Evolutionary conservation across 2,113 vertebrate species (phyloP).

Genomic region (Sander lucioperca): DNA sequence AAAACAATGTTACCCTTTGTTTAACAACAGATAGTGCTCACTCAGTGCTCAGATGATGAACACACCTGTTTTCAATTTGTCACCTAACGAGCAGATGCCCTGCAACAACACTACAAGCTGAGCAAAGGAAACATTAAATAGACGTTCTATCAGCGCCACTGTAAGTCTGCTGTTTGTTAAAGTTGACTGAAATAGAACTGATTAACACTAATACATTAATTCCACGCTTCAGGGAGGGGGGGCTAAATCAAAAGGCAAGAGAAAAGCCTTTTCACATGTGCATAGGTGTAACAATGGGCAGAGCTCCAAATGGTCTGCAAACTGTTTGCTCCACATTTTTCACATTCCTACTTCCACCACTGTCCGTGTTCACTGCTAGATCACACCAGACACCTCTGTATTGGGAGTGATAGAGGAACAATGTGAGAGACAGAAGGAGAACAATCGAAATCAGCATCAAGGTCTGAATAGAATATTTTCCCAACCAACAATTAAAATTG

Average conservation of each 20-base stretch:
- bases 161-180: not conserved
- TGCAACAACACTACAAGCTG: not conserved
- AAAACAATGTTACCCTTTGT: not conserved
- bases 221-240: not conserved
- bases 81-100: conserved; percentile 13
- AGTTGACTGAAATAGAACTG: not conserved
- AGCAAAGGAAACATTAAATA: not conserved
- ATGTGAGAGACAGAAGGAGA: conserved; percentile 1
- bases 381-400: conserved; percentile 2
- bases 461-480: not conserved
- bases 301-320: conserved; percentile 30
- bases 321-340: conserved; percentile 36
- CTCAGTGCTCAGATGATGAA: not conserved
- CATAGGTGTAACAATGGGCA: conserved; percentile 47
- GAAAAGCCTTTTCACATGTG: conserved; percentile 33
- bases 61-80: conserved; percentile 39
- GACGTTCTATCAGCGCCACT: conserved; percentile 1
- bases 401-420: not conserved
- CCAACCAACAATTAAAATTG: not conserved
- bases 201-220: not conserved
- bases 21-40: not conserved
- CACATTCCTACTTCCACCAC: conserved; percentile 30
- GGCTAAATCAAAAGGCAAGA: not conserved
- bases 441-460: not conserved
- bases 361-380: not conserved